Percentiles rank a stretch among this genome's conserved stretches.
These are phyloP conservation scores for Stichodactyla mertensii DNA, from an alignment of 64 coral and sea anemone genomes.

Conservation along the genomic window DNA sequence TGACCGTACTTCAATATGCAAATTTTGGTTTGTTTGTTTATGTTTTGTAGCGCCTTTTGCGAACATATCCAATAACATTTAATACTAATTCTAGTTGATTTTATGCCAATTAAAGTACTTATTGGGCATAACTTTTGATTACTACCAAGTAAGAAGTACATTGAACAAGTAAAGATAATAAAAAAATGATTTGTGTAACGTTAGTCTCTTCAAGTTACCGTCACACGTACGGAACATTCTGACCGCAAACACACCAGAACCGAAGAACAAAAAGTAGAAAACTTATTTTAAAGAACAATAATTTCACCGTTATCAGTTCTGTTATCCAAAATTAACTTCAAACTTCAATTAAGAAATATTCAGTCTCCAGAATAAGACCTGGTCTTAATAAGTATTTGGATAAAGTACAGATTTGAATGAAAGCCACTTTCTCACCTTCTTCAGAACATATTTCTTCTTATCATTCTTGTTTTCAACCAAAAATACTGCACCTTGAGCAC, in stretches of 20 bases:
- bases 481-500: conserved; percentile 93
- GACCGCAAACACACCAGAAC: background rate
- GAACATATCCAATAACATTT: background rate
- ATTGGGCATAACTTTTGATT: background rate
- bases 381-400: background rate
- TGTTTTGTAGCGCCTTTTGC: conserved; percentile 1
- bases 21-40: conserved; percentile 5
- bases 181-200: background rate
- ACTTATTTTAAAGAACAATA: background rate
- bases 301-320: background rate
- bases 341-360: background rate
- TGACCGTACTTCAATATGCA: background rate
- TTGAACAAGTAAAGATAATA: background rate
- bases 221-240: background rate
- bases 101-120: background rate
- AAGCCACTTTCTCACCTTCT: conserved; percentile 62
- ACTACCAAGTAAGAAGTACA: background rate
- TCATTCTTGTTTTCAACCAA: conserved; percentile 88
- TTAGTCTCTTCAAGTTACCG: background rate
- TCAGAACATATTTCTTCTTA: conserved; percentile 79
- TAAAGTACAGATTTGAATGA: background rate
- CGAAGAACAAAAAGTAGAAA: background rate
- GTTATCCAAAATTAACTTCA: background rate
- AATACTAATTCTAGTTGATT: background rate
- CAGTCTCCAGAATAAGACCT: background rate